Base-by-base conservation (phyloP, 2,888 invertebrate genomes). In the Rosalia funebris region DNA sequence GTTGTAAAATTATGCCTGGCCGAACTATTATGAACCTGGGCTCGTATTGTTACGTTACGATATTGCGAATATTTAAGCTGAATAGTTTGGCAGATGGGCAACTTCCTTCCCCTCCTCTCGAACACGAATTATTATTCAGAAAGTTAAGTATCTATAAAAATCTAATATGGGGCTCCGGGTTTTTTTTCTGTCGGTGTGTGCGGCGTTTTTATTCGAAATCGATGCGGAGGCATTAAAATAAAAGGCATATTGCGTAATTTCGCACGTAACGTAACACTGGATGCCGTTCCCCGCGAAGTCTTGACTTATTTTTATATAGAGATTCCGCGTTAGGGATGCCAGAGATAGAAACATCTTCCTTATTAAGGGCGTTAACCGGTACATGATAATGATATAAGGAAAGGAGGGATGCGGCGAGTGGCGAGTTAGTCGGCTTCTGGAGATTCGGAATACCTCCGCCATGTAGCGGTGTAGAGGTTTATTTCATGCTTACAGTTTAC, bases 401-500 rank as follows among this genome's bases (percentile, higher is more conserved):
- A 17, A 19, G 14, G 48, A 19, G 14, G 12, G 16, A 39, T 34
- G 25, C 25, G 25, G 39, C 15, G 34, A 48, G 36, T n/a, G 16
- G 37, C 17, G 48, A 48, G 36, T 48, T 20, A 50, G 50, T 50
- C 39, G n/a, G 48, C 36, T 48, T 48, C 36, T 37, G 48, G 48
- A 34, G 34, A 48, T 50, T 37, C 34, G 11, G 39, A 20, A 37
- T 39, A 50, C 39, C 48, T 48, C 17, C n/a, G 37, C 48, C 48
- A 25, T 50, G 39, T 41, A 50, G 39, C 50, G 50, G n/a, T 50
- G 50, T 50, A 50, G 50, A 39, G 50, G 50, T 50, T 50, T 50
- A 50, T 72, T 71, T 66, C 67, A 63, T 71, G 68, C 73, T 73
- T 73, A 71, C 67, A 69, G 72, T 73, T 75, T 74, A 74, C 72